Evolutionary conservation across 1,140 invertebrate species (phyloP), one percentile per base, ranked within the genome.

Genomic region (Brachionus koreanus): DNA sequence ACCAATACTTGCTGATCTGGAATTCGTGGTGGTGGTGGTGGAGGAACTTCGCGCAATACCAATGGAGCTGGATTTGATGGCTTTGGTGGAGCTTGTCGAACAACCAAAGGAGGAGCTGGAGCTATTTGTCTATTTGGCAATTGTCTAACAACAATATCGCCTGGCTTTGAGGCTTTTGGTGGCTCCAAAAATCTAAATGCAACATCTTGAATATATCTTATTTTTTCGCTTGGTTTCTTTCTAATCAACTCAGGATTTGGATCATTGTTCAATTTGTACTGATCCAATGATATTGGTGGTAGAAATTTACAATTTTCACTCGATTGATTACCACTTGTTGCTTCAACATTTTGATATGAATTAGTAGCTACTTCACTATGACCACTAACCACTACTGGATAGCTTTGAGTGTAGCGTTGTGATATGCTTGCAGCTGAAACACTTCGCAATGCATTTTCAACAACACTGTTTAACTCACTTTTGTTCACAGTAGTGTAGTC

Each of bases 251-350:
- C 76, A 43, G 76, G 76, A 65, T 79, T 79, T 42, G 76, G 61
- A 65, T 79, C 76, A 65, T 79, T 79, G 76, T 61, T 61, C 35
- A 79, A 79, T 65, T 79, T 57, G 49, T 79, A 79, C 29, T 74
- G 37, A 46, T 74, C 69, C 39, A 74, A 46, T 74, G 37, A 43
- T 12, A 74, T 46, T 25, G 69, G 69, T 74, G 69, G 69, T 19
- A 74, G 25, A 46, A 74, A 74, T 33, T 42, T 74, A 74, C 69
- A 74, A 74, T 74, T 74, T 46, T 2, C 69, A 42, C 23, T 74
- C 13, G 43, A 49, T 49, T 49, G 43, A 49, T 16, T 5, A 49
- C 43, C 16, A n/a, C 13, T n/a, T 49, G 16, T 16, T 16, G 16
- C 43, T 69, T 69, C 33, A 7, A 42, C 65, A 69, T 69, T 69